Evolutionary conservation across 2,888 invertebrate genomes (phyloP).

Genomic region (Invenusta paracnida): DNA sequence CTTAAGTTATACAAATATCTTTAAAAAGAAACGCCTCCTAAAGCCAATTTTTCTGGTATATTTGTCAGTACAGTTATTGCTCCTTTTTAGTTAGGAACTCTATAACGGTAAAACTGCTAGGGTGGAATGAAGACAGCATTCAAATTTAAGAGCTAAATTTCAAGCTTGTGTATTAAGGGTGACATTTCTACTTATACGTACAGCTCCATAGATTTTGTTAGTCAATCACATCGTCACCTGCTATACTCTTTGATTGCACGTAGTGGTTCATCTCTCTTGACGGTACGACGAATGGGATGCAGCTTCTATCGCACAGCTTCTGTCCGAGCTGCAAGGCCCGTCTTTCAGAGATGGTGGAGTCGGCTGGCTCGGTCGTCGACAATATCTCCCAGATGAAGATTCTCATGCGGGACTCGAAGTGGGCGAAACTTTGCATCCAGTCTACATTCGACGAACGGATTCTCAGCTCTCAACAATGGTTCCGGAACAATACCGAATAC

Average conservation of each 20-base stretch:
- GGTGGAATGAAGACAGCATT: too few relatives aligned
- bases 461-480: neutral
- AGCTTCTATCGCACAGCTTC: neutral
- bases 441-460: neutral
- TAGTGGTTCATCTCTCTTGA: neutral
- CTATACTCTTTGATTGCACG: neutral
- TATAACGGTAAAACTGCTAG: too few relatives aligned
- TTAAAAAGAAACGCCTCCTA: too few relatives aligned
- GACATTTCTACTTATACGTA: too few relatives aligned
- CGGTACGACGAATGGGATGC: neutral
- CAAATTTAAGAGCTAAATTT: too few relatives aligned
- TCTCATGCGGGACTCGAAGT: neutral
- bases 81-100: too few relatives aligned
- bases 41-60: too few relatives aligned
- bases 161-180: too few relatives aligned
- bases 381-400: neutral
- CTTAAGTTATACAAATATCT: too few relatives aligned
- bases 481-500: neutral
- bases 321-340: neutral
- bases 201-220: too few relatives aligned
- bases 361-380: neutral
- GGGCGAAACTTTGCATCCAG: neutral
- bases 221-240: too few relatives aligned
- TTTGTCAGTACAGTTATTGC: too few relatives aligned
- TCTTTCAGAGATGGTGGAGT: neutral